These are phyloP conservation scores for Apus apus DNA, from an alignment of 2,113 vertebrate species.

Conservation along the genomic window DNA sequence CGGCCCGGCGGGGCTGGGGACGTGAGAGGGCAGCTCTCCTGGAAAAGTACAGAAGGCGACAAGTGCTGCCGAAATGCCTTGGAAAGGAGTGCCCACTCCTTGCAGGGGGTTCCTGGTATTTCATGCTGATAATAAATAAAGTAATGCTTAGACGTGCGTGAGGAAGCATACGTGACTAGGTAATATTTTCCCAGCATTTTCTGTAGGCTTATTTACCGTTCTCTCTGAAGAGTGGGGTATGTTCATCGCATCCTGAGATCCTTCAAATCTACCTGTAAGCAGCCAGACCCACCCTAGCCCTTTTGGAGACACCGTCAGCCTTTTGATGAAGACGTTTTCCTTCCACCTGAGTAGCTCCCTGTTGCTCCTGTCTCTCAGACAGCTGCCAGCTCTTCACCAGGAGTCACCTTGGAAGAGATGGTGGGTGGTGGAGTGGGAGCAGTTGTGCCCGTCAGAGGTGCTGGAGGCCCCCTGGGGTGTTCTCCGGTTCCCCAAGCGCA, in stretches of 20 bases:
- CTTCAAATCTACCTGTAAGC: not conserved
- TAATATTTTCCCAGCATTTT: not conserved
- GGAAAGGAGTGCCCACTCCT: not conserved
- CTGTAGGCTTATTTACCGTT: rapidly evolving
- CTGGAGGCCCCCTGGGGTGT: not conserved
- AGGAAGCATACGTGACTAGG: rapidly evolving
- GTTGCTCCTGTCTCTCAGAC: not conserved
- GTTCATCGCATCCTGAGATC: rapidly evolving
- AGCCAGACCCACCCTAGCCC: too few relatives aligned
- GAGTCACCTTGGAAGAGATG: not conserved
- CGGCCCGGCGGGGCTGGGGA: too few relatives aligned
- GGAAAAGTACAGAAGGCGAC: rapidly evolving
- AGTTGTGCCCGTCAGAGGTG: not conserved
- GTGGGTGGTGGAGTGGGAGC: not conserved
- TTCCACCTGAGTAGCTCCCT: not conserved
- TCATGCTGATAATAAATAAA: not conserved
- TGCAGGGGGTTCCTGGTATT: not conserved
- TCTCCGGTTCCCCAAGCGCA: not conserved
- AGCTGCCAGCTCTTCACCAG: not conserved
- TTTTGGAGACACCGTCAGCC: too few relatives aligned
- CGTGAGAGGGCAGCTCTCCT: rapidly evolving
- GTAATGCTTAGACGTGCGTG: not conserved
- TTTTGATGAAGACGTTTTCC: not conserved
- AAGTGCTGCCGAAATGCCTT: not conserved
- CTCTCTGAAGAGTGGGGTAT: not conserved